phyloP scores from a whole-genome alignment of 92 coral and sea anemone genomes.

The Anthopleura xanthogrammica region DNA sequence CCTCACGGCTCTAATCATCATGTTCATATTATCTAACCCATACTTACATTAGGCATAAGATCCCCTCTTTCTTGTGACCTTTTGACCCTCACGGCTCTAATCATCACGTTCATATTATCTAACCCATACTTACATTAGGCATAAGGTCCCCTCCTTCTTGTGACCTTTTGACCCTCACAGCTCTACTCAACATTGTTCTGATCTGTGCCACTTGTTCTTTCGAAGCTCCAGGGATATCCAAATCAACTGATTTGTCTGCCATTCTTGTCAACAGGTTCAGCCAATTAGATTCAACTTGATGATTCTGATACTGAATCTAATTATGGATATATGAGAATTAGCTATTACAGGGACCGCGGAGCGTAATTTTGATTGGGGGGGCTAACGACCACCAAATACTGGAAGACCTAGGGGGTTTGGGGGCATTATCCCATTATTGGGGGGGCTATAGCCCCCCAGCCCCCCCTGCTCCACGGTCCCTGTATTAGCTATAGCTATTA shows the following conservation, averaged over 20 bases:
- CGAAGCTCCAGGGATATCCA: conserved; percentile 32
- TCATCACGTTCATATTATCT: conserved; percentile 23
- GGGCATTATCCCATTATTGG: no score
- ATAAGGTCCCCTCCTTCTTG: conserved; percentile 81
- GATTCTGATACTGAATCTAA: not conserved
- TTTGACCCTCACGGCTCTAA: conserved; percentile 50
- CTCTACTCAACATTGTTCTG: conserved; percentile 72
- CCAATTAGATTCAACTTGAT: conserved; percentile 64
- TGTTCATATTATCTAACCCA: conserved; percentile 29
- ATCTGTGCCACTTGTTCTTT: conserved; percentile 54
- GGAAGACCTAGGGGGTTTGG: no score
- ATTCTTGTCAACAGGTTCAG: conserved; percentile 62
- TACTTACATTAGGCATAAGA: conserved; percentile 77
- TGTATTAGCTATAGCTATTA: no score
- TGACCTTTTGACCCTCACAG: conserved; percentile 67
- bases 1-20: conserved; percentile 63
- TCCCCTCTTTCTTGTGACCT: conserved; percentile 73
- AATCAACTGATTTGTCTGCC: conserved; percentile 52
- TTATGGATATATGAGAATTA: no score
- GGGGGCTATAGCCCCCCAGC: no score
- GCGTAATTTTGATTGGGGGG: no score
- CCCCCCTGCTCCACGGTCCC: no score
- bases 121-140: conserved; percentile 66
- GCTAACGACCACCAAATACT: no score
- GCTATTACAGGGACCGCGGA: no score